phyloP scores from a whole-genome alignment of 1,140 invertebrate genomes.

The Ectropis grisescens region DNA sequence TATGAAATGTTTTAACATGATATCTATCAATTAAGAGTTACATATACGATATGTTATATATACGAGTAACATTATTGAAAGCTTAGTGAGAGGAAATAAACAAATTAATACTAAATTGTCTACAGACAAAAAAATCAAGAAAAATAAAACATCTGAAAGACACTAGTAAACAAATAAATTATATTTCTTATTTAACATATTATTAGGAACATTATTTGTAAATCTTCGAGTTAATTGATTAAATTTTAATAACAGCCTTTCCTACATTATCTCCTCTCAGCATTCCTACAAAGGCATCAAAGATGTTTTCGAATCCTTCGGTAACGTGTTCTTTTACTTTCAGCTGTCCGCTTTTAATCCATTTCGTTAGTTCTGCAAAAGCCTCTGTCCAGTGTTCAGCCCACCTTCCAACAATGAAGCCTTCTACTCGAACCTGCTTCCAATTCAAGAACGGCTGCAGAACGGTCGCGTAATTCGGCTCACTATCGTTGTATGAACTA shows the following conservation, averaged over 20 bases:
- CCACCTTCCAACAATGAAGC: constrained; percentile 32
- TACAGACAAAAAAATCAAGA: no score
- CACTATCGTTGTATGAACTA: constrained; percentile 2
- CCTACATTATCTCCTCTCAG: constrained; percentile 70
- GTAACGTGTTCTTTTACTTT: constrained; percentile 64
- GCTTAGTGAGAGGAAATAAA: no score
- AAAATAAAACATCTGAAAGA: no score
- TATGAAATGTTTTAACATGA: constrained; percentile 8
- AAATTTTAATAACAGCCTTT: constrained; percentile 35
- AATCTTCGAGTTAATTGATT: no score
- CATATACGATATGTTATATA: no score
- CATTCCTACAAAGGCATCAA: constrained; percentile 69
- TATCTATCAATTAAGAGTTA: no score
- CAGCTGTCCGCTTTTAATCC: constrained; percentile 66
- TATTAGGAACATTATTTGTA: no score
- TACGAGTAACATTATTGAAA: no score
- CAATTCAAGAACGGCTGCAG: constrained; percentile 21
- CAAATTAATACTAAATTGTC: no score
- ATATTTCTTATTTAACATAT: no score
- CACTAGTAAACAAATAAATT: no score
- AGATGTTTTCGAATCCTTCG: constrained; percentile 72
- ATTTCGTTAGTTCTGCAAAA: constrained; percentile 43
- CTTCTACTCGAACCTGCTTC: constrained; percentile 51
- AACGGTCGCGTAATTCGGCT: background rate
- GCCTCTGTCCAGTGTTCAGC: constrained; percentile 40